These are phyloP conservation scores for Sarcophaga bullata DNA, from an alignment of 1,140 invertebrate species.

Conservation along the genomic window DNA sequence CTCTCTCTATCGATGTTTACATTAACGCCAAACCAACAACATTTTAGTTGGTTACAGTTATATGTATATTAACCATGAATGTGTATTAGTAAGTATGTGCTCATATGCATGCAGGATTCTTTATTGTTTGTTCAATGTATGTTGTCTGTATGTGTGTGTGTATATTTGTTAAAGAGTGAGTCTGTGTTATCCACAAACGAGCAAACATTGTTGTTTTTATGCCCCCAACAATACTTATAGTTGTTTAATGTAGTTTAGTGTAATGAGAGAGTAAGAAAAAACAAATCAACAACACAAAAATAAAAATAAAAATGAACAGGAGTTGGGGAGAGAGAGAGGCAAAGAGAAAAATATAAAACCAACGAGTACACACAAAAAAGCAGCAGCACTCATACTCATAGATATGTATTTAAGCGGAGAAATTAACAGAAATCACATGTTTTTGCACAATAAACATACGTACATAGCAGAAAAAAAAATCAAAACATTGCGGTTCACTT, in stretches of 20 bases:
- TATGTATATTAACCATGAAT: neutral
- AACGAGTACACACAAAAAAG: too few relatives aligned
- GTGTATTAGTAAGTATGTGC: neutral
- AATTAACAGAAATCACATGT: neutral
- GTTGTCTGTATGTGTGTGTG: neutral
- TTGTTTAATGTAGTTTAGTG: slow-evolving; percentile 6
- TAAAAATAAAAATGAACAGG: neutral
- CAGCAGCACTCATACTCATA: neutral
- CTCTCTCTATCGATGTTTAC: neutral
- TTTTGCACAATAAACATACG: neutral
- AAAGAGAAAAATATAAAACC: too few relatives aligned
- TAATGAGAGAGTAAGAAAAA: neutral
- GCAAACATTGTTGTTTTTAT: slow-evolving; percentile 22
- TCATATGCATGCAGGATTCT: neutral
- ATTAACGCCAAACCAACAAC: neutral
- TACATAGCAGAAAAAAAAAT: neutral
- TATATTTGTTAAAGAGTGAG: neutral
- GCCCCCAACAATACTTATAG: slow-evolving; percentile 4
- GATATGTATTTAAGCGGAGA: neutral
- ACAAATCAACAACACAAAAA: neutral
- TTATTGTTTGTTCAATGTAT: neutral
- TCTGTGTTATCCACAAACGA: neutral
- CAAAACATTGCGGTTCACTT: slow-evolving; percentile 21
- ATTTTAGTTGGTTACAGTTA: slow-evolving; percentile 6
- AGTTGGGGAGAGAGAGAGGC: too few relatives aligned